These are phyloP conservation scores for Nannoperca australis DNA, from an alignment of 2,797 vertebrate genomes.

Conservation along the genomic window DNA sequence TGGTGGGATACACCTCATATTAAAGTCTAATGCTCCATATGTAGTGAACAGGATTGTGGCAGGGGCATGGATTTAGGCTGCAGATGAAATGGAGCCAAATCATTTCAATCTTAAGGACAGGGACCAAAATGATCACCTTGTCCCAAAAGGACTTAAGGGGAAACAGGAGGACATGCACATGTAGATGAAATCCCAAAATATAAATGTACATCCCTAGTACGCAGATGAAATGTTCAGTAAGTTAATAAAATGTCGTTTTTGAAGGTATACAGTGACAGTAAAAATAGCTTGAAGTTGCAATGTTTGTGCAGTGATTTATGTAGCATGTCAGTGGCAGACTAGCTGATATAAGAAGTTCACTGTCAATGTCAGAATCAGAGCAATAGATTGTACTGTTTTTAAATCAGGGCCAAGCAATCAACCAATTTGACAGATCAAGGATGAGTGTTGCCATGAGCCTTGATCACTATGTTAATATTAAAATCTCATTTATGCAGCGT, in stretches of 20 bases:
- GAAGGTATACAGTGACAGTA: background rate
- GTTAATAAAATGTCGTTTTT: background rate
- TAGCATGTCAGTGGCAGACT: background rate
- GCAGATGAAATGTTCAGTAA: background rate
- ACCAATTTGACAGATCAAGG: constrained; percentile 40
- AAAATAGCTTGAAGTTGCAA: background rate
- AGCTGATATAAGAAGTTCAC: constrained; percentile 29
- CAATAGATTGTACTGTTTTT: constrained; percentile 9
- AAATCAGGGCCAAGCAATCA: constrained; percentile 37
- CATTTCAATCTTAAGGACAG: constrained; percentile 21
- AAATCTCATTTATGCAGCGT: constrained; percentile 20
- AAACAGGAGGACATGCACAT: background rate
- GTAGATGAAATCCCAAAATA: background rate
- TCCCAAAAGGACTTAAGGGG: constrained; percentile 10
- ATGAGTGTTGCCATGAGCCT: constrained; percentile 27
- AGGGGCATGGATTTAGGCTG: constrained; percentile 25
- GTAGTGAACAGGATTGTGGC: constrained; percentile 24
- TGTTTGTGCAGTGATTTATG: constrained; percentile 16
- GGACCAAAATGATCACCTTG: constrained; percentile 15
- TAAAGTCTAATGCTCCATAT: constrained; percentile 38
- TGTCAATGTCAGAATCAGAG: constrained; percentile 29
- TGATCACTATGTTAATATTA: constrained; percentile 37
- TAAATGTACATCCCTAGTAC: background rate
- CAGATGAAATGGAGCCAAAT: constrained; percentile 26
- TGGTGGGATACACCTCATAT: constrained; percentile 46